These are phyloP conservation scores for Gnatocerus cornutus DNA, from an alignment of 2,888 invertebrate species.

Conservation along the genomic window DNA sequence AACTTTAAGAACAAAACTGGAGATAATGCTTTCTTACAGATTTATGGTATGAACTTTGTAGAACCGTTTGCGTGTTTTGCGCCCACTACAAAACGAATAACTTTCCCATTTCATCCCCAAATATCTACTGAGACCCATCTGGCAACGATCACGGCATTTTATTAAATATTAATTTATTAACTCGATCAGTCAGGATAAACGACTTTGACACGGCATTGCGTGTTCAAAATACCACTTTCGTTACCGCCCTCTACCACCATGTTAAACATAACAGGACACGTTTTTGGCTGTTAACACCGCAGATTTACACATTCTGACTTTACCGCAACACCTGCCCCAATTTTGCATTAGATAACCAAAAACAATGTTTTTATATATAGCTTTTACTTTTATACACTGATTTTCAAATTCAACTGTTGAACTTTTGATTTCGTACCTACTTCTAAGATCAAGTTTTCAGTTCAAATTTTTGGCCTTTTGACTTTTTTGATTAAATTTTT, in stretches of 20 bases:
- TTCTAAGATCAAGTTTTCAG: no score
- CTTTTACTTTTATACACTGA: no score
- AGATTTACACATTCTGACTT: slow-evolving; percentile 10
- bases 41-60: slow-evolving; percentile 62
- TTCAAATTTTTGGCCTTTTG: no score
- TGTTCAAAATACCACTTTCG: slow-evolving; percentile 60
- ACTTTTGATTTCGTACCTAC: no score
- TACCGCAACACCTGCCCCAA: not conserved
- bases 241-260: slow-evolving; percentile 47
- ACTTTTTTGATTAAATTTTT: no score
- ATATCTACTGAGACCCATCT: slow-evolving; percentile 56
- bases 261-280: slow-evolving; percentile 38
- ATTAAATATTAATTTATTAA: slow-evolving; percentile 65
- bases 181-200: slow-evolving; percentile 62
- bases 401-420: no score
- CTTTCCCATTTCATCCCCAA: slow-evolving; percentile 57
- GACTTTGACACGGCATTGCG: slow-evolving; percentile 63
- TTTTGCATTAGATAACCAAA: no score
- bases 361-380: no score
- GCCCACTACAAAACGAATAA: slow-evolving; percentile 53
- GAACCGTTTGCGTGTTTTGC: slow-evolving; percentile 56
- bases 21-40: slow-evolving; percentile 61
- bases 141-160: slow-evolving; percentile 59
- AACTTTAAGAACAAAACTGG: slow-evolving; percentile 56
- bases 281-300: slow-evolving; percentile 27